Conservation (phyloP, 2,888 invertebrate species). For the Ectropis crepuscularia region DNA sequence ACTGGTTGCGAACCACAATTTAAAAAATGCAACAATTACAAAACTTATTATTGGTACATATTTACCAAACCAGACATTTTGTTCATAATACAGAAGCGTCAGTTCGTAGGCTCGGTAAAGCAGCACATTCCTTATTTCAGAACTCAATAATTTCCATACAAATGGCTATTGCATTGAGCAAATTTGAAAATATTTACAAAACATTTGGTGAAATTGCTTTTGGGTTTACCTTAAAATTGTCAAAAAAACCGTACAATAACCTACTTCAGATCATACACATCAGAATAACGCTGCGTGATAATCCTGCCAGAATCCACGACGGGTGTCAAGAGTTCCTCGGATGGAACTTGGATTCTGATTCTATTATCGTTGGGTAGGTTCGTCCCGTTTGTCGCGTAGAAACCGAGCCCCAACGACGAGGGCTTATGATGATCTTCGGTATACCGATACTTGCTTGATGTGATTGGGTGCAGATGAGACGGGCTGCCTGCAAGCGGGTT, state of each 20-base stretch:
- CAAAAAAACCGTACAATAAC: background rate
- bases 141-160: background rate
- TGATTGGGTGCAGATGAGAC: conserved; percentile 76
- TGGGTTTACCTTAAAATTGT: background rate
- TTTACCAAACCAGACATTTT: too few species aligned
- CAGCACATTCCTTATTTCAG: conserved; percentile 1
- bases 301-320: conserved; percentile 86
- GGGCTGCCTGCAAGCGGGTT: conserved; percentile 83
- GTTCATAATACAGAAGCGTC: too few species aligned
- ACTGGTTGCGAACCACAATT: too few species aligned
- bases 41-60: too few species aligned
- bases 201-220: conserved; percentile 32
- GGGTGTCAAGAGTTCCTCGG: conserved; percentile 87
- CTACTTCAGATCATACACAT: conserved; percentile 75
- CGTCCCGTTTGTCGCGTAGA: conserved; percentile 84
- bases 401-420: conserved; percentile 69
- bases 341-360: conserved; percentile 89
- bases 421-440: conserved; percentile 74
- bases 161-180: conserved; percentile 21
- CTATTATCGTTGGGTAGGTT: conserved; percentile 86
- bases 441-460: conserved; percentile 73
- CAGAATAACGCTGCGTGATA: conserved; percentile 69
- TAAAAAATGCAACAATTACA: too few species aligned
- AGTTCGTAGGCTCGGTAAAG: too few species aligned
- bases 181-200: conserved; percentile 16